Percentiles rank a stretch among this genome's conserved stretches.
Conservation (phyloP, 2,797 vertebrate genomes). For the Bucorvus abyssinicus region DNA sequence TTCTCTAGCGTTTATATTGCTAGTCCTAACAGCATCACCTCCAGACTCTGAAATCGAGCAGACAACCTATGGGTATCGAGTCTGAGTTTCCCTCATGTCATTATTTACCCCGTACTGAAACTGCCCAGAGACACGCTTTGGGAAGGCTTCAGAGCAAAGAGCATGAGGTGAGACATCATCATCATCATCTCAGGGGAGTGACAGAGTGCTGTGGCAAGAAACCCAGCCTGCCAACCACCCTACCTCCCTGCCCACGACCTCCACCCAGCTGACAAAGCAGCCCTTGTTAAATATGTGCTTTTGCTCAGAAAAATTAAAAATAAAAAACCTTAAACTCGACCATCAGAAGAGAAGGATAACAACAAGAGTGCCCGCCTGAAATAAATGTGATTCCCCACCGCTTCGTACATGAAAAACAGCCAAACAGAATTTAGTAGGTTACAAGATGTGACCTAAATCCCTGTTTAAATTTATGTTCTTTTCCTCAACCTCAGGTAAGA, state of each 20-base stretch:
- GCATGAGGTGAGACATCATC: neutral
- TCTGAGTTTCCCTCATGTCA: neutral
- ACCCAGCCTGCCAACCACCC: neutral
- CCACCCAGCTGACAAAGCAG: neutral
- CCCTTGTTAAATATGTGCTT: neutral
- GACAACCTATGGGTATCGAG: neutral
- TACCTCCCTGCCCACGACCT: neutral
- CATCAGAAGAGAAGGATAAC: neutral
- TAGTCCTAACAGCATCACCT: neutral
- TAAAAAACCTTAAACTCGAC: neutral
- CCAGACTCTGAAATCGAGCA: neutral
- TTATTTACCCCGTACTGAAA: neutral
- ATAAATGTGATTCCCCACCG: accelerated
- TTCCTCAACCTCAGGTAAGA: neutral
- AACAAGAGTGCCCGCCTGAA: neutral
- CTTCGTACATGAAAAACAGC: neutral
- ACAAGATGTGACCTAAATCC: neutral
- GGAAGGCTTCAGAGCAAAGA: neutral
- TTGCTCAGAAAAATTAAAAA: neutral
- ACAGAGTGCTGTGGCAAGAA: neutral
- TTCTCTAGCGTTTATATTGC: neutral
- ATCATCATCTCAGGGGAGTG: neutral
- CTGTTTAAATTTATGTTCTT: neutral
- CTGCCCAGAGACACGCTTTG: neutral
- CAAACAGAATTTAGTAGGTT: neutral